Base-by-base conservation (phyloP, 2,113 vertebrate species). In the Erythrocercus mccallii region DNA sequence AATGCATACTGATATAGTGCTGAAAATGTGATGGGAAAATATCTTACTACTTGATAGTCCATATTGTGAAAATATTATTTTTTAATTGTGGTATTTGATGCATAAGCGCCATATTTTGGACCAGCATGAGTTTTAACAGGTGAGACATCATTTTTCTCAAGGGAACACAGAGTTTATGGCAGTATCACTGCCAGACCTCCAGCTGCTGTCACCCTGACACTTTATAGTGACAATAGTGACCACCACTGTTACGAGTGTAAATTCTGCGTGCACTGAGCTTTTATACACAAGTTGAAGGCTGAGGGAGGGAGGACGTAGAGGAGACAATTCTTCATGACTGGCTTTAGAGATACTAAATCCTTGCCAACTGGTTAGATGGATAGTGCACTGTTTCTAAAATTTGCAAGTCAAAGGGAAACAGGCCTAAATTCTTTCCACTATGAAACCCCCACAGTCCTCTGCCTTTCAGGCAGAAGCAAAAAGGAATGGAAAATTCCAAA, bases 401-500 rank as follows among this genome's bases (percentile, higher is more conserved):
- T 96, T 97, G 87, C 88, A 90, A 94, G 68, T 88, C 91, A 96
- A 95, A 95, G 87, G 81, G 65, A 83, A 73, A 77, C 35, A 64
- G 66, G 44, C 88, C 90, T 96, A 88, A 82, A 56, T 91, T 95
- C 94, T 91, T 92, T 93, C 91, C 42, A 23, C 82, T 96, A 73
- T 65, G 54, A 91, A 87, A 95, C 88, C 84, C 88, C 90, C 80
- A 51, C 94, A 90, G 61, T 47, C 58, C 77, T 96, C 37, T 61
- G 92, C 93, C 92, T 92, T 90, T 93, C 90, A 96, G 96, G 90
- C 91, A 85, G 78, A 91, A 97, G 94, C 91, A 64, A 73, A 96
- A 77, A 94, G 83, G 86, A 96, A 91, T 97, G 96, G 97, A 98
- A 98, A 97, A 98, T 98, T 98, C 96, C 98, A 97, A 94, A 94